Conservation (phyloP, 2,888 invertebrate species). For the Torymus aiolomorphi region DNA sequence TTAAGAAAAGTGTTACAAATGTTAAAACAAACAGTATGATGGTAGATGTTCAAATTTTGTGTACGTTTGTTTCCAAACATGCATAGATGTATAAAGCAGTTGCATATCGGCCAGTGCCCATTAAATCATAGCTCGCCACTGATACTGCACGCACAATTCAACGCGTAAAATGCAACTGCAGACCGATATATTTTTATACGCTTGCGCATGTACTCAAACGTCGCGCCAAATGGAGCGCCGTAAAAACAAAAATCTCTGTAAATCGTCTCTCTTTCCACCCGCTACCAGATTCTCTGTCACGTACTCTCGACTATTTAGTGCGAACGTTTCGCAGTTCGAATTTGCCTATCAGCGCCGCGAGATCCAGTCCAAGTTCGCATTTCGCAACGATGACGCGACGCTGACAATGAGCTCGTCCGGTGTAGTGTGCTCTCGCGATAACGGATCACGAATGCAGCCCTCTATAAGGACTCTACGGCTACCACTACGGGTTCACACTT, state of each 20-base stretch:
- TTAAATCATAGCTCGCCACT: neutral
- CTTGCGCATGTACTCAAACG: too few relatives aligned
- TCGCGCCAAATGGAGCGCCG: too few relatives aligned
- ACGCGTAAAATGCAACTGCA: slow-evolving; percentile 2
- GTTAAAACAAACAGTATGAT: too few relatives aligned
- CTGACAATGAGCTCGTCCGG: slow-evolving; percentile 39
- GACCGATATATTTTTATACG: too few relatives aligned
- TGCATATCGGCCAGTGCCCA: neutral
- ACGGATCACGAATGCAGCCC: slow-evolving; percentile 18
- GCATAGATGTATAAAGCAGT: too few relatives aligned
- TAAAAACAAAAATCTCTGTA: too few relatives aligned
- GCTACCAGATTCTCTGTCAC: too few relatives aligned
- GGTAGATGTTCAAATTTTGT: too few relatives aligned
- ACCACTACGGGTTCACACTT: too few relatives aligned
- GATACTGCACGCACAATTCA: neutral
- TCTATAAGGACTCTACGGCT: slow-evolving; percentile 26
- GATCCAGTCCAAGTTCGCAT: slow-evolving; percentile 13
- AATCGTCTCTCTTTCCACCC: too few relatives aligned
- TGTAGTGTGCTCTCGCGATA: slow-evolving; percentile 20
- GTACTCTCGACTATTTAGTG: neutral
- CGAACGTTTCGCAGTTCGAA: neutral
- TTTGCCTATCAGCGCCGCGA: neutral
- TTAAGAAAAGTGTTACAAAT: too few relatives aligned
- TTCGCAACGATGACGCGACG: slow-evolving; percentile 25
- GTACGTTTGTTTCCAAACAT: too few relatives aligned